Base-by-base conservation (phyloP, 2,888 invertebrate genomes). In the Mythimna ferrago region DNA sequence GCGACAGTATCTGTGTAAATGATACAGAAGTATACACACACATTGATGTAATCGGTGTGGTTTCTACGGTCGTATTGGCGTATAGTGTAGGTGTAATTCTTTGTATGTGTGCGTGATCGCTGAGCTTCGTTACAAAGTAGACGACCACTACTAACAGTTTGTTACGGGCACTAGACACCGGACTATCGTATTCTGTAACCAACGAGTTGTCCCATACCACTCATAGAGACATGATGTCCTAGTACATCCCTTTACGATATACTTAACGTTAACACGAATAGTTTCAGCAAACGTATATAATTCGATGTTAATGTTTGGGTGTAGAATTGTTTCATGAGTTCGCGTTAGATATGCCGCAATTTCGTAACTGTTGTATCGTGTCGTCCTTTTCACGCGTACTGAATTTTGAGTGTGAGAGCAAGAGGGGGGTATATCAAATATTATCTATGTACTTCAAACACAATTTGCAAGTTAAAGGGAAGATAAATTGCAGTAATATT, bases 251-350 rank as follows among this genome's bases (percentile, higher is more conserved):
- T 88, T 88, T 86, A 87, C 83, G 85, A 85, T 80, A 77, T 82
- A 85, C 78, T 85, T 87, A 85, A 83, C 68, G 77, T 83, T 80
- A 80, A 88, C 81, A 69, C 60, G 81, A 85, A 87, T 86, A 87
- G 88, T 87, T 87, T 81, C 76, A 58, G 71, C 81, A 71, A 84
- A 86, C 78, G 78, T 81, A 78, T 38, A 74, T 75, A 84, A 82
- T 81, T 83, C 75, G 78, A 77, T 83, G 80, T 85, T 82, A 86
- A 85, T 80, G 85, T 86, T 85, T 76, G 87, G 76, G 77, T 82
- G 67, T 81, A 65, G 77, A 83, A 86, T 86, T 86, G 85, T 86
- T 87, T 87, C 81, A 85, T 53, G 76, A 85, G 76, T 81, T 77
- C 44, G 54, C 60, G 72, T 76, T 76, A 83, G 81, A 72, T 81